Base-by-base conservation (phyloP, 2,888 invertebrate species). In the Lingula anatina region DNA sequence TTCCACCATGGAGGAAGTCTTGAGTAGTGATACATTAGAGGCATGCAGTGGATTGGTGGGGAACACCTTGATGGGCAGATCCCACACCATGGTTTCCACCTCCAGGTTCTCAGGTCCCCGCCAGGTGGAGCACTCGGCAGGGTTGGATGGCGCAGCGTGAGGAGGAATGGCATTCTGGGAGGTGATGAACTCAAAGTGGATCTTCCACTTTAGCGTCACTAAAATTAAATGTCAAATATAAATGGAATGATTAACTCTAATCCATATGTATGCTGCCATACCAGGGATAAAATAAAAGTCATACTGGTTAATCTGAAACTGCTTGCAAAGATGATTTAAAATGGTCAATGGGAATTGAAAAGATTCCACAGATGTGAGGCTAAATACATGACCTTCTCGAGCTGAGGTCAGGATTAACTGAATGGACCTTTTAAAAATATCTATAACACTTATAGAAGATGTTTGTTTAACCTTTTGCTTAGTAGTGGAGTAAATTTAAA, bases 61-160 rank as follows among this genome's bases (percentile, higher is more conserved):
- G 78, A 90, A 92, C 51, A 97, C 85, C 69, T 89, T 90, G 47
- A 99, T 87, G 0, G 96, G 95, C 47, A 97, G 81, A 79, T 96
- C 93, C 97, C 97, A 99, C 15, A 94, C 88, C 93, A 97, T 95
- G 0, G 97, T 97, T 79, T 99, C 96, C 51, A 97, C 94, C 12
- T 90, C 86, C 27, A 95, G 81, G 57, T 86, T 85, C 2, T 86
- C 80, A 0, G 95, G 94, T 0, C 90, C 94, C 65, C 86, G 86
- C 87, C 94, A 91, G 20, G 81, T 82, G 18, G 76, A 59, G 44
- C 73, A 70, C 38, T 77, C 83, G 25, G 82, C 80, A 25, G 83
- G 81, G 50, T 81, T 81, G 42, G 73, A 68, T 4, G 83, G 83
- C 25, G 83, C 81, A 53, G 83, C 51, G 25, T 64, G 62, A 15